A percentile compares a stretch with the other conserved stretches of the same genome.
Evolutionary conservation across 2,113 vertebrate genomes (phyloP).

Genomic region (Rhinogobius similis): DNA sequence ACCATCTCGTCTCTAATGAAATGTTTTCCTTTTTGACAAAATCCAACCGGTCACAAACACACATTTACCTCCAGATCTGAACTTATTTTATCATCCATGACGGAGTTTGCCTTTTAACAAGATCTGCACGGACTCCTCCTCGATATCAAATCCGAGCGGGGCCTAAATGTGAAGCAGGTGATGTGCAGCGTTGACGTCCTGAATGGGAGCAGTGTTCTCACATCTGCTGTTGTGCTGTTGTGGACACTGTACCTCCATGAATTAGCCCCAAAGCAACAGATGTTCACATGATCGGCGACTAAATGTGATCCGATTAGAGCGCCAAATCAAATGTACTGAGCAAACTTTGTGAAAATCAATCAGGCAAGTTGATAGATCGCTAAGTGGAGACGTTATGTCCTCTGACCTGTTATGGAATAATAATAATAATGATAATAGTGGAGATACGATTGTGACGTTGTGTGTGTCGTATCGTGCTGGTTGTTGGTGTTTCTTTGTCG

Average conservation of each 20-base stretch:
- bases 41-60: neutral
- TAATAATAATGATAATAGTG: neutral
- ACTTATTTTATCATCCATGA: neutral
- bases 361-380: constrained; percentile 29
- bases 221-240: constrained; percentile 56
- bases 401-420: neutral
- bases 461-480: too few relatives aligned
- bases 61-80: neutral
- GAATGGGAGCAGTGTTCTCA: constrained; percentile 62
- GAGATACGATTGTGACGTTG: neutral
- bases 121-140: constrained; percentile 1
- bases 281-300: constrained; percentile 59
- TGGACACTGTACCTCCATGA: constrained; percentile 20
- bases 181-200: constrained; percentile 29
- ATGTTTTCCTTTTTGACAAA: constrained; percentile 22
- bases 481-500: too few relatives aligned
- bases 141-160: constrained; percentile 4
- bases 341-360: constrained; percentile 51
- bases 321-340: constrained; percentile 57
- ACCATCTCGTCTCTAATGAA: constrained; percentile 31
- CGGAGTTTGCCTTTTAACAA: constrained; percentile 10
- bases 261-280: constrained; percentile 41
- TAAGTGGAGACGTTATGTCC: constrained; percentile 39
- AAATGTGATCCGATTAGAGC: constrained; percentile 56
- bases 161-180: constrained; percentile 43